Evolutionary conservation across 2,113 vertebrate genomes (phyloP).

Genomic region (Silurus meridionalis): DNA sequence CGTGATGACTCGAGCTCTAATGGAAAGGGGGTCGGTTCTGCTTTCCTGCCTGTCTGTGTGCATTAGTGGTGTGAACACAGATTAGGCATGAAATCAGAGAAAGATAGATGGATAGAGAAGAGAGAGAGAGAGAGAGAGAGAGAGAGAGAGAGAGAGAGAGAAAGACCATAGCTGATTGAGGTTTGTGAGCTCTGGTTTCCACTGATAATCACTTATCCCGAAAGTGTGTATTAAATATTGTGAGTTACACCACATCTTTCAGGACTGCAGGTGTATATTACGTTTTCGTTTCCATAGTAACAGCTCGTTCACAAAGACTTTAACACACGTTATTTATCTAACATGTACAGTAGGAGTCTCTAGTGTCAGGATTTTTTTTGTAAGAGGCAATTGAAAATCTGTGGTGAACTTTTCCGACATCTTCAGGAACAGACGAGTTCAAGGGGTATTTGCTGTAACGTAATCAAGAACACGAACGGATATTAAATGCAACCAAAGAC

Average conservation of each 20-base stretch:
- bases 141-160: not conserved
- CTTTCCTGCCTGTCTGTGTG: constrained; percentile 44
- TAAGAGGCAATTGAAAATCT: no score
- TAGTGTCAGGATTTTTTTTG: not conserved
- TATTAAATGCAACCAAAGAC: not conserved
- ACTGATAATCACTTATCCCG: not conserved
- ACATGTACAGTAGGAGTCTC: not conserved
- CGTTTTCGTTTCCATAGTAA: not conserved
- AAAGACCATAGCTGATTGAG: not conserved
- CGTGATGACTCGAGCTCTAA: not conserved
- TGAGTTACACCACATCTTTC: not conserved
- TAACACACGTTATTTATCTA: not conserved
- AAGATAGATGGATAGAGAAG: not conserved
- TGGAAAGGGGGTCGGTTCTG: constrained; percentile 27
- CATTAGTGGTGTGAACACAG: constrained; percentile 42
- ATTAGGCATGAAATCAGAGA: constrained; percentile 45
- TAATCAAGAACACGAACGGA: not conserved
- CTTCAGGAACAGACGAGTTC: not conserved
- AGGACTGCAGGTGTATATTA: not conserved
- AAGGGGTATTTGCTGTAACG: not conserved
- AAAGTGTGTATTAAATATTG: not conserved
- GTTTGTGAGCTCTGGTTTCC: not conserved
- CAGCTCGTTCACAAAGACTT: not conserved
- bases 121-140: constrained; percentile 18
- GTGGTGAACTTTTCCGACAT: not conserved